phyloP scores from a whole-genome alignment of 2,113 vertebrate species.

The Falco punctatus region DNA sequence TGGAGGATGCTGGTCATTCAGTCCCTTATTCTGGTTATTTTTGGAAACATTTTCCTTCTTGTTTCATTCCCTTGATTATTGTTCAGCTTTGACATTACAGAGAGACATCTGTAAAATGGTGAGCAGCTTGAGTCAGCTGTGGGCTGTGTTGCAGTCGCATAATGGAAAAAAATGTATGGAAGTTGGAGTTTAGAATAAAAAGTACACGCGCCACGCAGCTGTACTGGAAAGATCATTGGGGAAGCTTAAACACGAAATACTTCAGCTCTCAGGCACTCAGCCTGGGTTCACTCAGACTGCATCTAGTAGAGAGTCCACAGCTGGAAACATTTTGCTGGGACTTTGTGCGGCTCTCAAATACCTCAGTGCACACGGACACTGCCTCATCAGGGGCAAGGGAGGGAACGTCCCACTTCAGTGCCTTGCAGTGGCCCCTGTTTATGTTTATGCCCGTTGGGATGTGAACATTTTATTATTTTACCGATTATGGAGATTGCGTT shows the following conservation, averaged over 20 bases:
- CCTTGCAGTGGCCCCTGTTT: rapidly evolving
- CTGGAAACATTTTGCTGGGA: background rate
- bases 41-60: background rate
- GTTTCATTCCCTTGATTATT: background rate
- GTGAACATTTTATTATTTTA: background rate
- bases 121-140: background rate
- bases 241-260: background rate
- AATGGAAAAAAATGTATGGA: background rate
- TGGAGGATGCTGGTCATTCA: background rate
- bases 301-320: background rate
- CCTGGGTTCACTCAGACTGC: background rate
- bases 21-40: background rate
- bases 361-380: background rate
- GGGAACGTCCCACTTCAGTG: background rate
- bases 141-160: background rate
- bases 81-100: background rate
- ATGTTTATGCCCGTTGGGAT: background rate
- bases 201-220: background rate
- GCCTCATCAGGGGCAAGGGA: background rate
- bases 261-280: background rate
- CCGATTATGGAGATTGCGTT: background rate
- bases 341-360: background rate
- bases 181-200: background rate
- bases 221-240: background rate
- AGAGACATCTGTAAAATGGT: background rate